Evolutionary conservation across 1,140 invertebrate genomes (phyloP).

Genomic region (Drosophila erecta): DNA sequence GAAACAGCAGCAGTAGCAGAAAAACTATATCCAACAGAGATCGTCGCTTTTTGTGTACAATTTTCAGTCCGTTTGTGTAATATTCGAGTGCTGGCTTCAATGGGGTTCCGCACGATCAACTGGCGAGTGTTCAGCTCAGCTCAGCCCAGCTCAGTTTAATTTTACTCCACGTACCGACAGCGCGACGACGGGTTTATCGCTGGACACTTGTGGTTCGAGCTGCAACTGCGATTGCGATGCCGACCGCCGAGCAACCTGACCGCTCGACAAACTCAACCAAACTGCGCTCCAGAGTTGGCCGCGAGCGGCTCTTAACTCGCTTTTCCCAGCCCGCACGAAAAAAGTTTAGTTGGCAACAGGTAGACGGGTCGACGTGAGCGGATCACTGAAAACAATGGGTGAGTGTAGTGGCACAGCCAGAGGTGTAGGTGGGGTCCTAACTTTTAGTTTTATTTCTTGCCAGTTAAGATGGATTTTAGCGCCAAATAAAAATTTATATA

Average conservation of each 20-base stretch:
- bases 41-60: slow-evolving; percentile 35
- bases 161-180: slow-evolving; percentile 38
- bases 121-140: slow-evolving; percentile 43
- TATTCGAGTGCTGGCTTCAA: slow-evolving; percentile 15
- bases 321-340: slow-evolving; percentile 38
- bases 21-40: slow-evolving; percentile 7
- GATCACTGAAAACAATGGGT: slow-evolving; percentile 1
- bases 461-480: too few relatives aligned
- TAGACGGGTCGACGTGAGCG: slow-evolving; percentile 29
- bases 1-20: slow-evolving; percentile 2
- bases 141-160: slow-evolving; percentile 8
- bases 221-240: slow-evolving; percentile 27
- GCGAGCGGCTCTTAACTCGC: slow-evolving; percentile 67
- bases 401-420: neutral
- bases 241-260: slow-evolving; percentile 56
- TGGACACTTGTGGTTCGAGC: slow-evolving; percentile 53
- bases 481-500: too few relatives aligned
- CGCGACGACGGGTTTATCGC: slow-evolving; percentile 51
- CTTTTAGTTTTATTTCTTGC: too few relatives aligned
- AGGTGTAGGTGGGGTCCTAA: neutral
- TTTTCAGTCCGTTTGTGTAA: slow-evolving; percentile 16
- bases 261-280: slow-evolving; percentile 66
- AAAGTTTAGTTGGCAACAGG: slow-evolving; percentile 72
- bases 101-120: slow-evolving; percentile 61
- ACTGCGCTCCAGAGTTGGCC: slow-evolving; percentile 65